Conservation (phyloP, 2,797 vertebrate genomes). For the Sylvia borin region DNA sequence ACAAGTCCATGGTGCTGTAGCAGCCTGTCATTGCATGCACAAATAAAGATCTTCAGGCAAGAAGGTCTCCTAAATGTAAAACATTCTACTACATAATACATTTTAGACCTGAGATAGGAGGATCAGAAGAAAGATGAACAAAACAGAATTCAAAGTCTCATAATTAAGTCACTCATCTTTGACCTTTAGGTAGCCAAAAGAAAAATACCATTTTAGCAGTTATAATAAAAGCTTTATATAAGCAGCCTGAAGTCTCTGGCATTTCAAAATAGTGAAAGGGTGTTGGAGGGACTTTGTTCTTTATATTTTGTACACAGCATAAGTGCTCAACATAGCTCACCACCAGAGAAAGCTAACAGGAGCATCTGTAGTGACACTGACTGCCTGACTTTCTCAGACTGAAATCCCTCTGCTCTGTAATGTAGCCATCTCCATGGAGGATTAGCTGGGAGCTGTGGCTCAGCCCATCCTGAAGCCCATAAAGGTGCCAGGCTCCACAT, state of each 20-base stretch:
- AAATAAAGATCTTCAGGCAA: neutral
- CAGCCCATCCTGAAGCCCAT: neutral
- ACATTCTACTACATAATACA: neutral
- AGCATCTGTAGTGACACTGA: neutral
- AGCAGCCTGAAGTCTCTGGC: neutral
- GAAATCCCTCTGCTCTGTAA: neutral
- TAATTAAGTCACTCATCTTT: neutral
- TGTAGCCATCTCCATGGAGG: neutral
- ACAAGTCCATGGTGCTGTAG: neutral
- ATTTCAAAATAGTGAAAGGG: neutral
- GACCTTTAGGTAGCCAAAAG: neutral
- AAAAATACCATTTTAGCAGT: neutral
- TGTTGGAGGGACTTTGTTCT: neutral
- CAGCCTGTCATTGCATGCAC: neutral
- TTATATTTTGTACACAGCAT: neutral
- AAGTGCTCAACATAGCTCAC: neutral
- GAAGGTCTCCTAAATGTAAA: neutral
- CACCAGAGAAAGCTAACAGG: neutral
- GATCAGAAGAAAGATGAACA: neutral
- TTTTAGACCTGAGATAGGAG: neutral
- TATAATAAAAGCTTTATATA: neutral
- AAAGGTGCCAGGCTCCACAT: neutral
- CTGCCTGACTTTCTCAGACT: neutral
- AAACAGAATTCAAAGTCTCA: neutral
- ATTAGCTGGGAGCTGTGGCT: neutral